Evolutionary conservation across 2,888 invertebrate species (phyloP), one percentile per base, ranked within the genome.

Genomic region (Dolomedes plantarius): DNA sequence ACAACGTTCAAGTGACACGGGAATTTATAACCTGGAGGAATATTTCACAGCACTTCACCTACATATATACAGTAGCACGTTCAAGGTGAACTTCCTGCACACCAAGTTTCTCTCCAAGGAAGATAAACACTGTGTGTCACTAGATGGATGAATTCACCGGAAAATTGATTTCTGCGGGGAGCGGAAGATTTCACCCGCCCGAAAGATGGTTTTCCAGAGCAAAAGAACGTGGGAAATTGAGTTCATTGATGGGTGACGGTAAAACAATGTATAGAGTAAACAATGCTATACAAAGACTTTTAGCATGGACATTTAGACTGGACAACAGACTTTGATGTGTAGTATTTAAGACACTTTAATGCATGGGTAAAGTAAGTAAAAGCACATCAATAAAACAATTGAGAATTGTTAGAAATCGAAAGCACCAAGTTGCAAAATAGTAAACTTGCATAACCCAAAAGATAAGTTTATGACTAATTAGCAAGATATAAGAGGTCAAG

Each of bases 1-100:
- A n/a, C n/a, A n/a, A n/a, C n/a, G n/a, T n/a, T n/a, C 56, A 56
- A 56, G 16, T 56, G 5, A 2, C 23, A 56, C 13, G 23, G 23
- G 56, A 56, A 56, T 56, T n/a, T 11, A 6, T 56, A 1, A 23
- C 56, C 56, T 0, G 1, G 6, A 56, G 56, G 56, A 56, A 23
- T 23, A 6, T 23, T 16, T 3, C 56, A 1, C 2, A 46, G 46
- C 16, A 56, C 23, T 56, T 56, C 23, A 56, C 56, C 56, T 23
- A 56, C 23, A 56, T 56, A 56, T 23, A n/a, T 3, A 23, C 23
- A 23, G 13, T n/a, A n/a, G 3, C 56, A n/a, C n/a, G n/a, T n/a
- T n/a, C 56, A 56, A 23, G 56, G 56, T 56, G 56, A 56, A 56
- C 56, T 56, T 56, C 56, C 56, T 23, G 56, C 3, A 16, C 16